A percentile compares a stretch with the other conserved stretches of the same genome.
Evolutionary conservation across 2,888 invertebrate genomes (phyloP).

Genomic region (Diaprepes abbreviatus): DNA sequence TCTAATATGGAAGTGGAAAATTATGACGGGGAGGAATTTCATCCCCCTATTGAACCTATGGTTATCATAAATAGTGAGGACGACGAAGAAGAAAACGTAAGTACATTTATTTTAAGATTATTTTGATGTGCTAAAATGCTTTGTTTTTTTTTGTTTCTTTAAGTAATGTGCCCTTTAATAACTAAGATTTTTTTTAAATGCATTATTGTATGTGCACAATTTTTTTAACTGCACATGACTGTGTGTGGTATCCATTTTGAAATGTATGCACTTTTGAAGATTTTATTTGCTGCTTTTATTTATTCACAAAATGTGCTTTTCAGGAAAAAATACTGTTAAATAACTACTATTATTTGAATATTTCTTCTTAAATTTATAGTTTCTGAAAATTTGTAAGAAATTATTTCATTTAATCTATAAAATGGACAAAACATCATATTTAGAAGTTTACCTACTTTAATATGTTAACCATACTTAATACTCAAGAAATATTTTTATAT

Average conservation of each 20-base stretch:
- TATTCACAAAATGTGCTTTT: background rate
- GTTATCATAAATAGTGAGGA: conserved; percentile 62
- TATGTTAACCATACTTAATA: too few relatives aligned
- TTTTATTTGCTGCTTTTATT: background rate
- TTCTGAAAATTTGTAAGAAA: too few relatives aligned
- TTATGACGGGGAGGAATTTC: conserved; percentile 54
- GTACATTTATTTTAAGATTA: conserved; percentile 12
- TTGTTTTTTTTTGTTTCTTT: conserved; percentile 9
- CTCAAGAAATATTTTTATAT: too few relatives aligned
- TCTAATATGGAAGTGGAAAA: conserved; percentile 51
- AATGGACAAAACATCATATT: too few relatives aligned
- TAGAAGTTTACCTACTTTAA: too few relatives aligned
- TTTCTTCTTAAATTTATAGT: too few relatives aligned
- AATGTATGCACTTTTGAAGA: conserved; percentile 13
- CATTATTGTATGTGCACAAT: conserved; percentile 22
- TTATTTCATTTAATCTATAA: too few relatives aligned
- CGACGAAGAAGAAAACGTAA: conserved; percentile 53
- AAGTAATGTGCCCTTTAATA: conserved; percentile 7
- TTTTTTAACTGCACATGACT: conserved; percentile 30
- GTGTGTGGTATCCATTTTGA: conserved; percentile 31
- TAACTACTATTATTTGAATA: too few relatives aligned
- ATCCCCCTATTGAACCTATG: conserved; percentile 60
- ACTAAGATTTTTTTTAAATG: conserved; percentile 22
- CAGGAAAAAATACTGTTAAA: too few relatives aligned
- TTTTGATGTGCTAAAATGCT: conserved; percentile 10